These are phyloP conservation scores for Drosophila tropicalis DNA, from an alignment of 1,140 invertebrate genomes.

Conservation along the genomic window DNA sequence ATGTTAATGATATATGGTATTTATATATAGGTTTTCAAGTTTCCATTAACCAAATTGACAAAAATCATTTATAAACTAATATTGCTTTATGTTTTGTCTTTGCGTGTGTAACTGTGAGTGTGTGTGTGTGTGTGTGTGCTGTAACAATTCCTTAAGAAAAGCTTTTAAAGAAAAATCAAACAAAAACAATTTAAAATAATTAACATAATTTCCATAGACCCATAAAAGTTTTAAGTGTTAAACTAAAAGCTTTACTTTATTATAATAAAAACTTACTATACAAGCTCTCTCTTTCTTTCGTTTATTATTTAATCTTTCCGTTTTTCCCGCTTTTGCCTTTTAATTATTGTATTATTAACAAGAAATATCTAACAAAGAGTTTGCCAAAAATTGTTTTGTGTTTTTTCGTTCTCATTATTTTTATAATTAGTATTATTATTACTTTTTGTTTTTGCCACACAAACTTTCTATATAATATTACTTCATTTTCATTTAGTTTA, in stretches of 20 bases:
- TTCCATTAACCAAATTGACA: slow-evolving; percentile 67
- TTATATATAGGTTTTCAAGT: slow-evolving; percentile 26
- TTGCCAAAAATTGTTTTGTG: slow-evolving; percentile 13
- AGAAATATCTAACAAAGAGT: slow-evolving; percentile 32
- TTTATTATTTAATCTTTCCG: slow-evolving; percentile 10
- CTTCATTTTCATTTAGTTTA: slow-evolving; percentile 9
- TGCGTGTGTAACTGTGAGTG: slow-evolving; percentile 19
- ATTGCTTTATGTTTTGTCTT: slow-evolving; percentile 58
- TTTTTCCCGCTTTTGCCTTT: slow-evolving; percentile 24
- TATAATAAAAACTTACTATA: slow-evolving; percentile 67
- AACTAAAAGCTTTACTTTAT: slow-evolving; percentile 8
- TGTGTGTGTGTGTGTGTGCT: slow-evolving; percentile 42
- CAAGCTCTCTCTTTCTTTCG: slow-evolving; percentile 60
- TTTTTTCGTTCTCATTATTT: background rate
- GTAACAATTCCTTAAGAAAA: slow-evolving; percentile 58
- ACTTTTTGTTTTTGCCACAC: background rate
- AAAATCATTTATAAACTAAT: slow-evolving; percentile 71
- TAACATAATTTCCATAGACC: slow-evolving; percentile 47
- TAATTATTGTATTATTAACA: slow-evolving; percentile 36
- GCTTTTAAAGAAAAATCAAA: slow-evolving; percentile 22
- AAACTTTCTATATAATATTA: slow-evolving; percentile 27
- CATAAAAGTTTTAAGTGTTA: slow-evolving; percentile 34
- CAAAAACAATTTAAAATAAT: slow-evolving; percentile 25
- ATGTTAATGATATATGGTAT: slow-evolving; percentile 55
- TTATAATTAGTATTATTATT: too few relatives aligned